Percentiles rank a stretch among this genome's conserved stretches.
phyloP scores from a whole-genome alignment of 2,113 vertebrate species.

The Synodontis membranacea region DNA sequence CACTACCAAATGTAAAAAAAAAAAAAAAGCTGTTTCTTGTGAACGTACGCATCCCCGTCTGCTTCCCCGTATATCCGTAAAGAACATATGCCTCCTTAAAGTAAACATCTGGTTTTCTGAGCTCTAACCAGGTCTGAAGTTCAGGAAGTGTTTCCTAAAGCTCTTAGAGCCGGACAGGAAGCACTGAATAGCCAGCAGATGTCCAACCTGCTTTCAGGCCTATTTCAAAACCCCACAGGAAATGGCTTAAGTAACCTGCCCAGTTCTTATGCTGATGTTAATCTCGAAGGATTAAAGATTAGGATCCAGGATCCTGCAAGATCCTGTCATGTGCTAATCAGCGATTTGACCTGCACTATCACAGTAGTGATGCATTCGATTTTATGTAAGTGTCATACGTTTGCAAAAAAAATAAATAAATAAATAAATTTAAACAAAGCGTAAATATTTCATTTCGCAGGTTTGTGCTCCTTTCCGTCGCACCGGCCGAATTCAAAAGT shows the following conservation, averaged over 20 bases:
- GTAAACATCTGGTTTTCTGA: slow-evolving; percentile 26
- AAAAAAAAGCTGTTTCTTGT: not conserved
- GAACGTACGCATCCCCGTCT: not conserved
- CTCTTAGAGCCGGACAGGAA: slow-evolving; percentile 35
- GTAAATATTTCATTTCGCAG: not conserved
- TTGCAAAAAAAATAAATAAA: no score
- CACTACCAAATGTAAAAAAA: not conserved
- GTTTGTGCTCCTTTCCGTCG: not conserved
- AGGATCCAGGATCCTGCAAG: slow-evolving; percentile 21
- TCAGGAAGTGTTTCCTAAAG: slow-evolving; percentile 45
- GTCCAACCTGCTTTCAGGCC: slow-evolving; percentile 38
- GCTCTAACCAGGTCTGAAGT: slow-evolving; percentile 15
- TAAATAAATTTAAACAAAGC: not conserved
- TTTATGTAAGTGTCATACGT: not conserved
- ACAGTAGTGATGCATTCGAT: not conserved
- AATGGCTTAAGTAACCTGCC: slow-evolving; percentile 44
- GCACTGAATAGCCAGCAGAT: slow-evolving; percentile 48
- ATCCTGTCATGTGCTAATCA: not conserved
- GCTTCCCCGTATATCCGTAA: not conserved
- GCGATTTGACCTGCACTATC: not conserved
- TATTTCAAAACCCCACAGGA: slow-evolving; percentile 41
- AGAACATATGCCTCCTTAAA: slow-evolving; percentile 1
- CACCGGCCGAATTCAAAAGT: not conserved
- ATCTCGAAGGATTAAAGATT: slow-evolving; percentile 36
- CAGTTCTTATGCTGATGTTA: slow-evolving; percentile 37